Evolutionary conservation across 2,888 invertebrate genomes (phyloP).

Genomic region (Seira sanloemensis): DNA sequence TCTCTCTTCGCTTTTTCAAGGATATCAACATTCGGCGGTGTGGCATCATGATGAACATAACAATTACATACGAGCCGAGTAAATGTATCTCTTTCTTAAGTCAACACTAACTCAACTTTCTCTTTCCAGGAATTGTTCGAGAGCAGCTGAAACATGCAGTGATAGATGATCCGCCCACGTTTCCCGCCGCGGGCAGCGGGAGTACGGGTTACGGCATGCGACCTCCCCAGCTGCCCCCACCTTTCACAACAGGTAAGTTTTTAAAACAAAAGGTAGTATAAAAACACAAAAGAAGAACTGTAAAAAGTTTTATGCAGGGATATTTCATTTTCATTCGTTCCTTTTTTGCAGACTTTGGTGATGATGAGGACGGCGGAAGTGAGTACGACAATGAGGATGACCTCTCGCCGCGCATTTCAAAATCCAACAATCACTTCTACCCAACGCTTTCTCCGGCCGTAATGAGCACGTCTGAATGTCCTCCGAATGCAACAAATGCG

Average conservation of each 20-base stretch:
- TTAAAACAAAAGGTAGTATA: too few species aligned
- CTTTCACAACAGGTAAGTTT: conserved; percentile 56
- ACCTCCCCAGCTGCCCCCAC: conserved; percentile 50
- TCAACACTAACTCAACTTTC: background rate
- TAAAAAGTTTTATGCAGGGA: too few species aligned
- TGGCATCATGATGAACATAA: background rate
- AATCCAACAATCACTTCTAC: conserved; percentile 65
- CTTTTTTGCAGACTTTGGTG: conserved; percentile 48
- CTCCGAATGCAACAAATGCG: conserved; percentile 71
- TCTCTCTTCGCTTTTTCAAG: background rate
- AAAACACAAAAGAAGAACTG: too few species aligned
- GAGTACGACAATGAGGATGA: conserved; percentile 65
- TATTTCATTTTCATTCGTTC: too few species aligned
- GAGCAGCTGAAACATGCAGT: conserved; percentile 66
- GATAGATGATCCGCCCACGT: conserved; percentile 65
- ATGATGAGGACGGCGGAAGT: conserved; percentile 50
- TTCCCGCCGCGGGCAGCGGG: conserved; percentile 64
- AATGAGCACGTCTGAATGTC: conserved; percentile 73
- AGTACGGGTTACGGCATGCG: conserved; percentile 47
- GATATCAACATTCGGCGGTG: background rate
- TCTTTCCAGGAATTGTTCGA: conserved; percentile 60
- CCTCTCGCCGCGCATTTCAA: conserved; percentile 62
- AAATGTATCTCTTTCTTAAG: background rate
- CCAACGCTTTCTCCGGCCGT: conserved; percentile 71
- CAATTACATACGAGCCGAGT: background rate